Conservation (phyloP, 2,888 invertebrate species). For the Deroplatys truncata region DNA sequence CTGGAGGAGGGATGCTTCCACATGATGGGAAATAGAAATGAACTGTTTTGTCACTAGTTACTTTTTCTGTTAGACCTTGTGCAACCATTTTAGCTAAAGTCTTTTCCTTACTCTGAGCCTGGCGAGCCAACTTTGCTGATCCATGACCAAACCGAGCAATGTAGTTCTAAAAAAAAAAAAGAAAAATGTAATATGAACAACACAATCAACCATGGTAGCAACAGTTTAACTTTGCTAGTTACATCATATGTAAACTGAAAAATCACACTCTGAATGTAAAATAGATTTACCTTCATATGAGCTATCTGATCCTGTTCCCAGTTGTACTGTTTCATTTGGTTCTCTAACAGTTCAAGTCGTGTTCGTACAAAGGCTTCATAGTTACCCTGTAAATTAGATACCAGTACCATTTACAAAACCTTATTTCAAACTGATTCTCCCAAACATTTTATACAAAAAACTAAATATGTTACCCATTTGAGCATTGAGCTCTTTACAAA, state of each 20-base stretch:
- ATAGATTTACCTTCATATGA: conserved; percentile 83
- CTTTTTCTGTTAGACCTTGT: conserved; percentile 94
- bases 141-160: conserved; percentile 99
- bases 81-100: conserved; percentile 99
- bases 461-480: not conserved
- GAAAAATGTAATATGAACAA: not conserved
- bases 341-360: conserved; percentile 89
- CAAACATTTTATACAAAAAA: not conserved
- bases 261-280: not conserved
- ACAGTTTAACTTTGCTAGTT: not conserved
- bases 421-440: not conserved
- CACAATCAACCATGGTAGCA: not conserved
- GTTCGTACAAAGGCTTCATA: conserved; percentile 96
- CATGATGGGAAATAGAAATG: conserved; percentile 95
- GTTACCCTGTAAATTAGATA: conserved; percentile 59
- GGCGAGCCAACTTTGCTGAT: conserved; percentile 95
- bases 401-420: not conserved
- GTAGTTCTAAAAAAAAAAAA: conserved; percentile 66
- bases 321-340: conserved; percentile 98
- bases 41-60: conserved; percentile 82
- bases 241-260: not conserved
- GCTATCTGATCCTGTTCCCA: conserved; percentile 99
- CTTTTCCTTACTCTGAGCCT: conserved; percentile 99
- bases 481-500: not conserved
- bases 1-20: conserved; percentile 95